Conservation (phyloP, 2,113 vertebrate species). For the Atrichornis clamosus region DNA sequence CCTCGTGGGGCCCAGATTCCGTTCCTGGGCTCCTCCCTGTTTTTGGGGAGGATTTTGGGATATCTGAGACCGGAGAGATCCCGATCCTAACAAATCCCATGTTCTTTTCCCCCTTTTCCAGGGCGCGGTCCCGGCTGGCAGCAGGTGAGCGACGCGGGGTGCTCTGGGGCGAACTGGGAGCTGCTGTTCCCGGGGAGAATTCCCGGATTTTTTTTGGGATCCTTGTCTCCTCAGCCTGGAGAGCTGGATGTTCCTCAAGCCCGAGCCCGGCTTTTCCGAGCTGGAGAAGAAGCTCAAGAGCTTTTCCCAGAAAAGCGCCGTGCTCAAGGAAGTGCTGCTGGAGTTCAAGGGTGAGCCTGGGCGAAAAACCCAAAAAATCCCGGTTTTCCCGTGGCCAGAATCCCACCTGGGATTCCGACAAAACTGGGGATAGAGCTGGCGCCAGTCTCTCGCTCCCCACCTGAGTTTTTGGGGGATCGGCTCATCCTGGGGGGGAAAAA, state of each 20-base stretch:
- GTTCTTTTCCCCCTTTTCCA: not conserved
- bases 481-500: not conserved
- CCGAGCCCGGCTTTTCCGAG: not conserved
- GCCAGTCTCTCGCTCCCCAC: rapidly evolving
- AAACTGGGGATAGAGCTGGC: not conserved
- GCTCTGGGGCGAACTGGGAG: not conserved
- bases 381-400: not conserved
- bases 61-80: not conserved
- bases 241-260: conserved; percentile 38
- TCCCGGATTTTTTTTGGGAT: not conserved
- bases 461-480: not conserved
- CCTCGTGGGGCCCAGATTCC: not conserved
- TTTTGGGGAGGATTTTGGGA: not conserved
- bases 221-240: not conserved
- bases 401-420: not conserved
- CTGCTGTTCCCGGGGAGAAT: not conserved
- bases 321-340: conserved; percentile 22
- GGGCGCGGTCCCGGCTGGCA: not conserved
- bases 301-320: not conserved
- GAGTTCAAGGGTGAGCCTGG: conserved; percentile 45
- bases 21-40: not conserved
- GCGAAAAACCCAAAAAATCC: too few relatives aligned
- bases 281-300: conserved; percentile 49
- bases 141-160: conserved; percentile 16
- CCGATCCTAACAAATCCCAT: not conserved